phyloP scores from a whole-genome alignment of 2,113 vertebrate species.

The Ochotona princeps region DNA sequence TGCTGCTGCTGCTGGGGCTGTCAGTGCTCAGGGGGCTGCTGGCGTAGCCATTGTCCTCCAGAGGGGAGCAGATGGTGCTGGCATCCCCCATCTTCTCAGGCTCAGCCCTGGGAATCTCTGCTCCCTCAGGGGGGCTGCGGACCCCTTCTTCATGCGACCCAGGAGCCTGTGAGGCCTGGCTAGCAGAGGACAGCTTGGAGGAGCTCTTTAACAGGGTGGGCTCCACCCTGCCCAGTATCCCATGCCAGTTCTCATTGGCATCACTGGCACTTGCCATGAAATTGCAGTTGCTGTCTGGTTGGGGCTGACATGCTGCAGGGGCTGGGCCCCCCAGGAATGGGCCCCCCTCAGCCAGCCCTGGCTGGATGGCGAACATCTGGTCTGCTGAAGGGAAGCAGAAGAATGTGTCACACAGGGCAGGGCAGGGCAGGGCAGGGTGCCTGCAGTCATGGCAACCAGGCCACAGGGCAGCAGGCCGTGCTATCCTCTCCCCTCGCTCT shows the following conservation, averaged over 20 bases:
- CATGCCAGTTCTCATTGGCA: slow-evolving; percentile 94
- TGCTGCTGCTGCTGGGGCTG: slow-evolving; percentile 83
- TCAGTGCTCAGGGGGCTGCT: slow-evolving; percentile 91
- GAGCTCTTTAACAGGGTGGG: slow-evolving; percentile 70
- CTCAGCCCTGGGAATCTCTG: slow-evolving; percentile 84
- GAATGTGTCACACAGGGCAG: slow-evolving; percentile 46
- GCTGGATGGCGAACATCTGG: slow-evolving; percentile 84
- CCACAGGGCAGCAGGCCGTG: not conserved
- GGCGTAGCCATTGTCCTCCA: slow-evolving; percentile 90
- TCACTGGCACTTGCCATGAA: slow-evolving; percentile 88
- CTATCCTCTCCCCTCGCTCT: not conserved
- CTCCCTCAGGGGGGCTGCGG: slow-evolving; percentile 94
- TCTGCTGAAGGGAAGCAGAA: slow-evolving; percentile 58
- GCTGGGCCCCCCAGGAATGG: slow-evolving; percentile 61
- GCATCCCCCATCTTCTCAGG: slow-evolving; percentile 29
- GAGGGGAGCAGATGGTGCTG: slow-evolving; percentile 87
- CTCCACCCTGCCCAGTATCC: slow-evolving; percentile 78
- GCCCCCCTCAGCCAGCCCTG: slow-evolving; percentile 44
- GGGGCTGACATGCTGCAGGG: slow-evolving; percentile 69
- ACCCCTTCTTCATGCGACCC: slow-evolving; percentile 62
- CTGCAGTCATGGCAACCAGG: not conserved
- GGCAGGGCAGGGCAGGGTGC: not conserved
- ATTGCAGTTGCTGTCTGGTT: slow-evolving; percentile 95
- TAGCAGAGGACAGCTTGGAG: slow-evolving; percentile 64
- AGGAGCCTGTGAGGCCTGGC: slow-evolving; percentile 73